Percentiles rank a stretch among this genome's conserved stretches.
phyloP scores from a whole-genome alignment of 1,140 invertebrate genomes.

The Zaprionus davidi region DNA sequence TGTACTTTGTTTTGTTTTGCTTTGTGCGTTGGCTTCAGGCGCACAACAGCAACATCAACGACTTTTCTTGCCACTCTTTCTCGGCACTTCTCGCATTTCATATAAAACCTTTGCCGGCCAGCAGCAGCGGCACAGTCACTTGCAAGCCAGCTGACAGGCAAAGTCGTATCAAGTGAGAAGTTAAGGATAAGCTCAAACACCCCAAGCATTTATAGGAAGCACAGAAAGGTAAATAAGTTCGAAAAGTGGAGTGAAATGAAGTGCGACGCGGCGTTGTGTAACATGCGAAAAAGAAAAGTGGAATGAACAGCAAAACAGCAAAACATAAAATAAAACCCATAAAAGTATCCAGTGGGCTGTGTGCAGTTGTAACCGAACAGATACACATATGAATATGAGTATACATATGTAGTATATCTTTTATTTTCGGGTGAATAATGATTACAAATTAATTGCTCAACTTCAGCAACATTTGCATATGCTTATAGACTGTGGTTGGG shows the following conservation, averaged over 20 bases:
- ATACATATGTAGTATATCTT: background rate
- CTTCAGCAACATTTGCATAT: constrained; percentile 54
- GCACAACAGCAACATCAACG: constrained; percentile 17
- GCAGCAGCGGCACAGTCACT: constrained; percentile 71
- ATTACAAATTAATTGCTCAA: constrained; percentile 32
- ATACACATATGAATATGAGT: constrained; percentile 12
- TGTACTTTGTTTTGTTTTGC: constrained; percentile 51
- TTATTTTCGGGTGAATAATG: constrained; percentile 10
- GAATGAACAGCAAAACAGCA: constrained; percentile 5
- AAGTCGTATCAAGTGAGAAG: constrained; percentile 53
- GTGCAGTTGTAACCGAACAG: constrained; percentile 14
- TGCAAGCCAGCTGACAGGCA: constrained; percentile 65
- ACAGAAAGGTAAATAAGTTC: constrained; percentile 63
- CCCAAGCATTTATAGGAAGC: constrained; percentile 72
- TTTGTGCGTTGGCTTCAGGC: constrained; percentile 39
- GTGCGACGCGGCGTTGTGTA: constrained; percentile 62
- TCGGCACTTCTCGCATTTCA: constrained; percentile 75
- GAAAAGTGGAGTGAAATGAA: constrained; percentile 72
- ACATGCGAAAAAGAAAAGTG: constrained; percentile 56
- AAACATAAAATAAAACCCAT: constrained; percentile 35
- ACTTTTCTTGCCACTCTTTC: constrained; percentile 47
- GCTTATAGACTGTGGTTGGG: constrained; percentile 30
- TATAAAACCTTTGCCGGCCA: constrained; percentile 72
- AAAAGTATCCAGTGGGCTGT: constrained; percentile 25
- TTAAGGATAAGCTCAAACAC: constrained; percentile 59